These are phyloP conservation scores for Geophilus truncorum DNA, from an alignment of 2,888 invertebrate genomes.

Conservation along the genomic window DNA sequence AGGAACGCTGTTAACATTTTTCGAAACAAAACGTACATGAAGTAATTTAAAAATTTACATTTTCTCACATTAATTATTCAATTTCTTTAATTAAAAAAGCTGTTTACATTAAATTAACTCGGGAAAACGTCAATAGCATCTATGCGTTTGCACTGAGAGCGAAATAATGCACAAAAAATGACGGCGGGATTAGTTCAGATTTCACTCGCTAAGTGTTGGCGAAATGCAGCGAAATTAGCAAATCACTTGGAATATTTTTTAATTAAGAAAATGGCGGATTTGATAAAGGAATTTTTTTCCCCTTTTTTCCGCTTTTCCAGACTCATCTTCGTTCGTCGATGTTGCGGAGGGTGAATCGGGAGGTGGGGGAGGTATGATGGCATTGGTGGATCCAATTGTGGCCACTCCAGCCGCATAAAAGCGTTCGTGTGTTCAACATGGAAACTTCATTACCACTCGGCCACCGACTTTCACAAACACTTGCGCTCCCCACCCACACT, in stretches of 20 bases:
- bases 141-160: not conserved
- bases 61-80: not conserved
- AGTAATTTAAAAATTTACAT: not conserved
- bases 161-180: not conserved
- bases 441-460: conserved; percentile 35
- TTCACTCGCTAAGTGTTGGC: not conserved
- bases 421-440: conserved; percentile 34
- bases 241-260: too few species aligned
- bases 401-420: conserved; percentile 28
- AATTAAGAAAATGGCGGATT: too few species aligned
- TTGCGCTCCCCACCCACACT: not conserved
- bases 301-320: not conserved
- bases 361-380: not conserved
- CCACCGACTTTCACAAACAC: conserved; percentile 19
- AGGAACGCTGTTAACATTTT: not conserved
- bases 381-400: conserved; percentile 18
- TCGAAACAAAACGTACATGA: not conserved
- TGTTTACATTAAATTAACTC: not conserved
- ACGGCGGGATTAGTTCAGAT: not conserved
- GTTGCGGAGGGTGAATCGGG: not conserved
- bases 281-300: too few species aligned
- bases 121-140: not conserved
- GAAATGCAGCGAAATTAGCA: too few species aligned
- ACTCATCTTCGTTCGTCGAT: not conserved
- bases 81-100: not conserved